Evolutionary conservation across 2,888 invertebrate species (phyloP).

Genomic region (Lithosia quadra): DNA sequence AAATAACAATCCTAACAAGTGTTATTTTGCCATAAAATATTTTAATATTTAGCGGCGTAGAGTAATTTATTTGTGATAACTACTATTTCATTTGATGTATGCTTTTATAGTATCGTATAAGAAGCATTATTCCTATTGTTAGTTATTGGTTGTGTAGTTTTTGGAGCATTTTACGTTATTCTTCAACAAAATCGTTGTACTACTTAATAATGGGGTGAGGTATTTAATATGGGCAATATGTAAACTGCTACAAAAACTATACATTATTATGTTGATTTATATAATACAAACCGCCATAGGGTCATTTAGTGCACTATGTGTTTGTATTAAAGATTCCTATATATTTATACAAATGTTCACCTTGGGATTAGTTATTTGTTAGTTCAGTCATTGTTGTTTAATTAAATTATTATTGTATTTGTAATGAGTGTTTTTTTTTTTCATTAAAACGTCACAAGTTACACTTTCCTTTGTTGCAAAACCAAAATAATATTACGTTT

Average conservation of each 20-base stretch:
- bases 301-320: constrained; percentile 25
- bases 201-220: constrained; percentile 9
- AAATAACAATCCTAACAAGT: constrained; percentile 32
- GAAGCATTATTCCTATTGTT: constrained; percentile 10
- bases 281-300: constrained; percentile 9
- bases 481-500: too few relatives aligned
- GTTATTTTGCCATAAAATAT: constrained; percentile 54
- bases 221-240: constrained; percentile 4
- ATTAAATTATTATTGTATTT: constrained; percentile 66
- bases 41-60: constrained; percentile 49
- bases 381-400: constrained; percentile 67
- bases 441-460: not conserved
- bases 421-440: constrained; percentile 23
- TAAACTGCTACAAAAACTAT: constrained; percentile 18
- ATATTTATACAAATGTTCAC: constrained; percentile 55
- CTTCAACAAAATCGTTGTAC: not conserved
- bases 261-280: not conserved
- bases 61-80: constrained; percentile 58
- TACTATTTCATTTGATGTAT: constrained; percentile 31
- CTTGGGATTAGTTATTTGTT: constrained; percentile 57
- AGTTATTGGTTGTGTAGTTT: constrained; percentile 19
- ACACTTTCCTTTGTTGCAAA: not conserved
- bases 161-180: constrained; percentile 14
- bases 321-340: constrained; percentile 63
- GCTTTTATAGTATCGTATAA: constrained; percentile 34